These are phyloP conservation scores for Mycetomoellerius zeteki DNA, from an alignment of 1,140 invertebrate genomes.

Conservation along the genomic window DNA sequence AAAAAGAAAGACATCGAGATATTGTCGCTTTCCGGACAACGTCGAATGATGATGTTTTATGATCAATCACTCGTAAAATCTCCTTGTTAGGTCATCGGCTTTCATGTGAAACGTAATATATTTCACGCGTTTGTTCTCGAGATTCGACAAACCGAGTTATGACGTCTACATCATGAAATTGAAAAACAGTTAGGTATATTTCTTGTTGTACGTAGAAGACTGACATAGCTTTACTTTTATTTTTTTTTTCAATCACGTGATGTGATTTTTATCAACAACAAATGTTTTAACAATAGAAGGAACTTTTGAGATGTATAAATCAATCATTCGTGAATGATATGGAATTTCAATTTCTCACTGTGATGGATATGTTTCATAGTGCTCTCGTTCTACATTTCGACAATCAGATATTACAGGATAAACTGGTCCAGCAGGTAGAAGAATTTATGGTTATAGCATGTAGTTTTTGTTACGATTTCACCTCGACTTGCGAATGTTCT, in stretches of 20 bases:
- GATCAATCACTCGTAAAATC: constrained; percentile 64
- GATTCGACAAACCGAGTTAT: constrained; percentile 6
- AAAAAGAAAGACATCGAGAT: constrained; percentile 54
- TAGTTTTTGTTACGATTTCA: constrained; percentile 18
- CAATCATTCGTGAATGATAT: constrained; percentile 67
- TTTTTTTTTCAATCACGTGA: not conserved
- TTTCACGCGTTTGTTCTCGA: constrained; percentile 12
- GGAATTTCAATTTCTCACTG: constrained; percentile 59
- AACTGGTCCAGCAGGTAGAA: constrained; percentile 32
- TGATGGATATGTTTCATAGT: constrained; percentile 54
- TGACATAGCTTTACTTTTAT: constrained; percentile 8
- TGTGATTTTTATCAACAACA: constrained; percentile 1
- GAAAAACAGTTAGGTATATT: not conserved
- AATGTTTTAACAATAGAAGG: constrained; percentile 30
- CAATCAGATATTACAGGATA: constrained; percentile 45
- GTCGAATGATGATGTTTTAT: constrained; percentile 39
- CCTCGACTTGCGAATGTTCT: not conserved
- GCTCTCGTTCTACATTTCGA: constrained; percentile 33
- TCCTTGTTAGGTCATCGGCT: constrained; percentile 27
- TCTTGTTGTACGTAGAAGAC: not conserved
- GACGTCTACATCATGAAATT: constrained; percentile 6
- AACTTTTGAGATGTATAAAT: constrained; percentile 58
- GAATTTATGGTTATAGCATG: constrained; percentile 51
- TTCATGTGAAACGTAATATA: not conserved
- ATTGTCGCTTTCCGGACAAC: not conserved